Conservation (phyloP, 2,113 vertebrate species). For the Misgurnus anguillicaudatus region DNA sequence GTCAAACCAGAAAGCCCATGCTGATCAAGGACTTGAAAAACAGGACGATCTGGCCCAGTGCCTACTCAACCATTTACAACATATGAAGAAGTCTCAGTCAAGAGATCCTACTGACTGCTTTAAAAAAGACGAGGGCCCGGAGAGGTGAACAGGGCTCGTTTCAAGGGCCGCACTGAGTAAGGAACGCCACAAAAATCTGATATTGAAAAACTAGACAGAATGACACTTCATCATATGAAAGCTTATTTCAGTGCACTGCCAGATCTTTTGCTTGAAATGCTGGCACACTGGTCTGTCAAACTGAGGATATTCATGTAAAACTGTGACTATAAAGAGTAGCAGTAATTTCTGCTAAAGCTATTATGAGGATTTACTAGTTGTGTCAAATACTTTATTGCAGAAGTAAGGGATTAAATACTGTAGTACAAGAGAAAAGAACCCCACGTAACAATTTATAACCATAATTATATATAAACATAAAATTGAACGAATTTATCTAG, state of each 20-base stretch:
- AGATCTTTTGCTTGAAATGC: conserved; percentile 16
- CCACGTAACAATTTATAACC: not conserved
- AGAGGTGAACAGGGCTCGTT: not conserved
- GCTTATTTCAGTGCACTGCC: not conserved
- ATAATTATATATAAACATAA: not conserved
- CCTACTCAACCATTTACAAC: conserved; percentile 8
- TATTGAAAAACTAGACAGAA: conserved; percentile 1
- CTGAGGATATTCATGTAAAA: not conserved
- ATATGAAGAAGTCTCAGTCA: not conserved
- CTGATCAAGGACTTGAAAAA: conserved; percentile 13
- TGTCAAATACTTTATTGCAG: conserved; percentile 1
- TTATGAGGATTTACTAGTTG: conserved; percentile 1
- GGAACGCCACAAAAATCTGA: not conserved
- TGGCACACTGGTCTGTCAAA: not conserved
- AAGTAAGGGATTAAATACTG: not conserved
- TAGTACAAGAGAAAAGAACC: not conserved
- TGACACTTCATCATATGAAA: conserved; percentile 15
- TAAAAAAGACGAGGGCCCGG: not conserved
- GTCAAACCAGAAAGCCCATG: not conserved
- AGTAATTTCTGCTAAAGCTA: not conserved
- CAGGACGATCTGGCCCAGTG: not conserved
- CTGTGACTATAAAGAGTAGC: not conserved
- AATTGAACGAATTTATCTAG: not conserved
- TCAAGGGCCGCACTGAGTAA: not conserved
- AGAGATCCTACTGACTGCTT: not conserved